Base-by-base conservation (phyloP, 2,113 vertebrate species). In the Brienomyrus brachyistius region DNA sequence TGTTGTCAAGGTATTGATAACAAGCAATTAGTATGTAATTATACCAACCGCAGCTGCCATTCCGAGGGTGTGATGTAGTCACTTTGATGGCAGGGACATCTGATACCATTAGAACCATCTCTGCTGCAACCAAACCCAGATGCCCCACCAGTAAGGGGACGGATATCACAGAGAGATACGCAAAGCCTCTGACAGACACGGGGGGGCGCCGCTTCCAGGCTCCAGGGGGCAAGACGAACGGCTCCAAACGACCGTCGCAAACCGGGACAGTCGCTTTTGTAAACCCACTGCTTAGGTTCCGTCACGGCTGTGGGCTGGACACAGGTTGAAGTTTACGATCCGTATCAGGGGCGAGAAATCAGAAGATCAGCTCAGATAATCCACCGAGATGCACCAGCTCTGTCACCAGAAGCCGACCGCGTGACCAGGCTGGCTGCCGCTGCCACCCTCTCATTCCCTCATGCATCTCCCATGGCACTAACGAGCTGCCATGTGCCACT, bases 1-100 rank as follows among this genome's bases (percentile, higher is more conserved):
- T 92, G 94, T 95, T 94, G 95, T 94, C 93, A 95, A 92, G 94
- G 94, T 94, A 95, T 95, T 92, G 93, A 93, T 95, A 94, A 94
- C 94, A 94, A 90, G 92, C 87, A 90, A 88, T 88, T 88, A 88
- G 88, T 88, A 90, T 80, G 92, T 92, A 95, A 94, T 93, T 94
- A 93, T 94, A 93, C 91, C 93, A 94, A 92, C 92, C 92, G 91
- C 95, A 96, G 95, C 95, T 96, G 95, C 90, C 94, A 95, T 95
- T 94, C 93, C 93, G 93, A 91, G 93, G 92, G 94, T 92, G 92
- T 95, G 94, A 95, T 91, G 94, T 93, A 93, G 92, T 94, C 91
- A 47, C 91, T 90, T 86, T 86, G 87, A 27, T 86, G 92, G 93
- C 89, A 91, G 90, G 47, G 87, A n/a, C 85, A 66, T 88, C 86